phyloP scores from a whole-genome alignment of 2,113 vertebrate species.

The Lutjanus erythropterus region DNA sequence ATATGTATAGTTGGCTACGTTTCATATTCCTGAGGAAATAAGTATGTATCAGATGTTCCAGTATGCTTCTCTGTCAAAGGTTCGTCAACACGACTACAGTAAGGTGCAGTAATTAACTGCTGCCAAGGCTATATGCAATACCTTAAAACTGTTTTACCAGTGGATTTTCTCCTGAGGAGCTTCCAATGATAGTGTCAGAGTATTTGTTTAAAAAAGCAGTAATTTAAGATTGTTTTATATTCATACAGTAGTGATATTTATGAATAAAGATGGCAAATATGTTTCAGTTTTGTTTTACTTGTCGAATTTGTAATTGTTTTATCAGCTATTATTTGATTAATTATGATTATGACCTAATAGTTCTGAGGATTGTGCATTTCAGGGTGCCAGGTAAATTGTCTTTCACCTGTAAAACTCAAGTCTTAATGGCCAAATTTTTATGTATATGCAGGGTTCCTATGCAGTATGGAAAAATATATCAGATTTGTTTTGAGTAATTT shows the following conservation, averaged over 20 bases:
- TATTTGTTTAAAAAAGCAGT: slow-evolving; percentile 92
- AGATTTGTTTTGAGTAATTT: too few species aligned
- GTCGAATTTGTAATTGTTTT: background rate
- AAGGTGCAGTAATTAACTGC: slow-evolving; percentile 63
- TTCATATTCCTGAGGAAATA: slow-evolving; percentile 75
- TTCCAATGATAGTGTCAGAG: slow-evolving; percentile 88
- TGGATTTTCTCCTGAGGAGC: slow-evolving; percentile 69
- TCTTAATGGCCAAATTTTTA: background rate
- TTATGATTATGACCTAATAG: background rate
- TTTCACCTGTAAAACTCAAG: background rate
- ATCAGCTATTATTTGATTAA: background rate
- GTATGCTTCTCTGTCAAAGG: slow-evolving; percentile 50
- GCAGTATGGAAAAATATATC: too few species aligned
- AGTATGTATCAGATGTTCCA: slow-evolving; percentile 55
- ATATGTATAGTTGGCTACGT: slow-evolving; percentile 66
- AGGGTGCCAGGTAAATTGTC: background rate
- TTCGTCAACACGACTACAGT: slow-evolving; percentile 55
- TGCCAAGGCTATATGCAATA: slow-evolving; percentile 77
- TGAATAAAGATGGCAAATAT: slow-evolving; percentile 97
- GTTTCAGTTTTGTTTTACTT: slow-evolving; percentile 80
- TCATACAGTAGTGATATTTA: slow-evolving; percentile 99
- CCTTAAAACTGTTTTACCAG: slow-evolving; percentile 58
- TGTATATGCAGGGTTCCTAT: too few species aligned
- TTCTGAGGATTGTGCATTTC: background rate
- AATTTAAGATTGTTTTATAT: slow-evolving; percentile 98